Conservation (phyloP, 2,888 invertebrate species). For the Oscheius myriophilus region DNA sequence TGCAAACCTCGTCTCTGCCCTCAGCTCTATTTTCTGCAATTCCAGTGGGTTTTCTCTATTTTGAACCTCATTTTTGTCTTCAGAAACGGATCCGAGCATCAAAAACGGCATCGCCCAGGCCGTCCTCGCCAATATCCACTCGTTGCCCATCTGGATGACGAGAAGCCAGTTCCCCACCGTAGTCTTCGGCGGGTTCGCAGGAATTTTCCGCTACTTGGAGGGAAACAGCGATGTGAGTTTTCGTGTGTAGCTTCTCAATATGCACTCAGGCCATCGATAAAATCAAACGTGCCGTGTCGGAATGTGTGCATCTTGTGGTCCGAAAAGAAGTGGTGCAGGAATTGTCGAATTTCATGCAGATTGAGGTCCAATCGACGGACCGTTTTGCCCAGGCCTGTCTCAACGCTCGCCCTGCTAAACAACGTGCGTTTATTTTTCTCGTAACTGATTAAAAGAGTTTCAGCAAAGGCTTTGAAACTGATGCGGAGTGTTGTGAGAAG, state of each 20-base stretch:
- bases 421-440: slow-evolving; percentile 2
- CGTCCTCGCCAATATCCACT: not conserved
- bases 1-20: slow-evolving; percentile 1
- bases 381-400: slow-evolving; percentile 20
- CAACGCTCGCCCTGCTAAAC: slow-evolving; percentile 4
- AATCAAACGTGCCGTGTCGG: not conserved
- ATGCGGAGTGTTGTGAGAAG: not conserved
- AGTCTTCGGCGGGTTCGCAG: slow-evolving; percentile 7
- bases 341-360: slow-evolving; percentile 14
- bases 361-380: slow-evolving; percentile 23
- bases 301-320: slow-evolving; percentile 9
- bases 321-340: slow-evolving; percentile 1
- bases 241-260: not conserved
- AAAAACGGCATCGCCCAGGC: slow-evolving; percentile 3
- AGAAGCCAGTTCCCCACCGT: slow-evolving; percentile 14
- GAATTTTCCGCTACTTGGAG: slow-evolving; percentile 1
- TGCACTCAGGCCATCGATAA: not conserved
- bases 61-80: not conserved
- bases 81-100: slow-evolving; percentile 9
- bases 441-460: not conserved
- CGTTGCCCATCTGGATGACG: slow-evolving; percentile 18
- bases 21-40: slow-evolving; percentile 21
- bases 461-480: slow-evolving; percentile 1
- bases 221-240: not conserved
- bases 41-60: slow-evolving; percentile 1